These are phyloP conservation scores for Hyposoter didymator DNA, from an alignment of 2,888 invertebrate species.

Conservation along the genomic window DNA sequence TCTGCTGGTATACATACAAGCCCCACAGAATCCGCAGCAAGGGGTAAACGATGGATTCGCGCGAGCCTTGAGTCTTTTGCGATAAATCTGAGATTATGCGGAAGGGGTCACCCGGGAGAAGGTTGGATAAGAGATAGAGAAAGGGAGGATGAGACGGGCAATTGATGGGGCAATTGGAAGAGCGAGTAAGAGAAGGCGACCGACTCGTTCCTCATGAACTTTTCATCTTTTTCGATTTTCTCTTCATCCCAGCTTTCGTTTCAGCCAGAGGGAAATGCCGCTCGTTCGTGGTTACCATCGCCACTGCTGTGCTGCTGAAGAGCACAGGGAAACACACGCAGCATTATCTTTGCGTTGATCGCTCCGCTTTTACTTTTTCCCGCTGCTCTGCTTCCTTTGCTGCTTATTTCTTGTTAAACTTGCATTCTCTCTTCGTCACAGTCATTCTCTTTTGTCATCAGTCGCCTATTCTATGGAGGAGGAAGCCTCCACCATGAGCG, in stretches of 20 bases:
- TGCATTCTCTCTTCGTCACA: background rate
- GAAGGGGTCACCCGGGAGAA: constrained; percentile 28
- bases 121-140: constrained; percentile 30
- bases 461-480: background rate
- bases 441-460: background rate
- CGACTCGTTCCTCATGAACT: constrained; percentile 3
- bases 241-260: constrained; percentile 36
- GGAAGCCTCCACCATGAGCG: background rate
- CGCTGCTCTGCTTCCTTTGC: constrained; percentile 37
- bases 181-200: constrained; percentile 19
- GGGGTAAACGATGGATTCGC: constrained; percentile 77
- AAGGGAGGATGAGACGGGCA: constrained; percentile 14
- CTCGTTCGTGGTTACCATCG: constrained; percentile 40
- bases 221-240: constrained; percentile 45
- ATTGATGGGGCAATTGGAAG: constrained; percentile 41
- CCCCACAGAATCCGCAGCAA: constrained; percentile 59
- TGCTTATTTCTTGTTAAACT: constrained; percentile 37
- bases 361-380: constrained; percentile 40
- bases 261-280: constrained; percentile 21
- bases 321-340: constrained; percentile 37
- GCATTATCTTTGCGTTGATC: constrained; percentile 43
- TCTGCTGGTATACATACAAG: constrained; percentile 54
- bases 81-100: constrained; percentile 75
- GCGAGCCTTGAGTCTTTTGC: constrained; percentile 74
- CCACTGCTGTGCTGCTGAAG: constrained; percentile 1